Evolutionary conservation across 2,113 vertebrate genomes (phyloP), one percentile per base, ranked within the genome.

Genomic region (Fulica atra): DNA sequence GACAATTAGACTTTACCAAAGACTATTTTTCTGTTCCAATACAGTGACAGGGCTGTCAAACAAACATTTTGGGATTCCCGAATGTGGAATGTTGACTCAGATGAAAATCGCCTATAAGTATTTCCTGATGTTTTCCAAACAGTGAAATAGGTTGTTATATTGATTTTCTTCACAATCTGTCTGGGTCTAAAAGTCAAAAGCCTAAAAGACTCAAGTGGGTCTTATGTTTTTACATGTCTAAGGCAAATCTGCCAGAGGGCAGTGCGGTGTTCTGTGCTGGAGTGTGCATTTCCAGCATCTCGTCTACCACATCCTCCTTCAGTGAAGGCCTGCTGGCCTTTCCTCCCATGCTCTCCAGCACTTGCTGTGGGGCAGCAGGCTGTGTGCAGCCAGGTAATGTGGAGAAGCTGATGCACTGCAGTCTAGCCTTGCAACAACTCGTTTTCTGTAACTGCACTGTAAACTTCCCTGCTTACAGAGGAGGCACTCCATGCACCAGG

Each of bases 321-420:
- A n/a, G 42, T 53, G 36, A 35, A 36, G 40, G 20, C 31, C 31
- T 36, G 18, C 28, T 56, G 16, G 48, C n/a, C 24, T 15, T 36
- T 57, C 56, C 46, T 78, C 5, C 40, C 29, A 13, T 29, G 48
- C 68, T 25, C 60, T 46, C 44, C 36, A 25, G 33, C 29, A 1
- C 35, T 31, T 63, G 48, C 31, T 14, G 15, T 20, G 51, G 57
- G 31, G 23, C 26, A n/a, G 56, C 31, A 0, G 7, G 9, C 11
- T 68, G n/a, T 0, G 0, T 90, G 79, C 59, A 72, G 63, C 25
- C 77, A 19, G 61, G 21, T 19, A 8, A 17, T 18, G 42, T 60
- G 40, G 28, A 36, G 2, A 56, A n/a, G 33, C 0, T 51, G 18
- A 50, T 42, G 60, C 64, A 8, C 44, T 14, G 38, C 0, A 0